Conservation (phyloP, 2,113 vertebrate species). For the Ovis canadensis region DNA sequence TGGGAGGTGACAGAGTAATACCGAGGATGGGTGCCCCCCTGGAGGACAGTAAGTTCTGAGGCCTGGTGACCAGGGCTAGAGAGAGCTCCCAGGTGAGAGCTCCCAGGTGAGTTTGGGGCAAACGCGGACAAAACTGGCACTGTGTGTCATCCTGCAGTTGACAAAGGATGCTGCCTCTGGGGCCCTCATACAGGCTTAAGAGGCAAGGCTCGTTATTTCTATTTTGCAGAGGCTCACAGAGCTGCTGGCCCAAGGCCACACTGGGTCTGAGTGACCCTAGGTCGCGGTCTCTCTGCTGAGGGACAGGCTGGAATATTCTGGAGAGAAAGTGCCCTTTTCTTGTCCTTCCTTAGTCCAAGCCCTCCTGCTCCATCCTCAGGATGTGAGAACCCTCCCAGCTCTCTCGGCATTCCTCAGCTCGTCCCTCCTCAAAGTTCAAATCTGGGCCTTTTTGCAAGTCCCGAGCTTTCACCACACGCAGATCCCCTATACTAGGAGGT, state of each 20-base stretch:
- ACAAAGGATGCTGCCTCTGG: neutral
- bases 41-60: conserved; percentile 2
- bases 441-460: neutral
- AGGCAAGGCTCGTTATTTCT: neutral
- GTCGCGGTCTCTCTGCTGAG: neutral
- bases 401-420: neutral
- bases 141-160: neutral
- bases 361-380: neutral
- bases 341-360: neutral
- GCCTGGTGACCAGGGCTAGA: neutral
- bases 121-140: neutral
- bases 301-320: neutral
- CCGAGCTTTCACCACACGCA: too few relatives aligned
- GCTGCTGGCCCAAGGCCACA: neutral
- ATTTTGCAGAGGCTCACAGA: neutral
- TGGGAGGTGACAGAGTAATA: neutral
- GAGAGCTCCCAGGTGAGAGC: neutral
- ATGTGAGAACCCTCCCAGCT: neutral
- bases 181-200: neutral
- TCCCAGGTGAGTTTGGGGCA: neutral
- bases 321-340: neutral
- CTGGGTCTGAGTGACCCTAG: neutral
- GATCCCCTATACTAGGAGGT: neutral
- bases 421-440: neutral
- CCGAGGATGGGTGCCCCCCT: neutral